A percentile compares a stretch with the other conserved stretches of the same genome.
phyloP scores from a whole-genome alignment of 2,797 vertebrate species.

The Nasua narica region DNA sequence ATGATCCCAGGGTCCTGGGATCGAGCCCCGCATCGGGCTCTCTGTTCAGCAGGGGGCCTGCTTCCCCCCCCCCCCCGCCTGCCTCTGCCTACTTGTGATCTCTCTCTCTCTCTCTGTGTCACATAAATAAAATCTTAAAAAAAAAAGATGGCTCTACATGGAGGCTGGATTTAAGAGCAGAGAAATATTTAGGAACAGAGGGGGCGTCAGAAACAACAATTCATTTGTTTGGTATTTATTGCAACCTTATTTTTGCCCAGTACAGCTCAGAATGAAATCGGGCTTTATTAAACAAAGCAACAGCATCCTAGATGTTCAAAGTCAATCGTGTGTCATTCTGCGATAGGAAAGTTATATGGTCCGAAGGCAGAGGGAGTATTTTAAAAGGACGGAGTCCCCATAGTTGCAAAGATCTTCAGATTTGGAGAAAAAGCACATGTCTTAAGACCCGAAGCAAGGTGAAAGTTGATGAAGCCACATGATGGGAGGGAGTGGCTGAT shows the following conservation, averaged over 20 bases:
- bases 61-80: too few species aligned
- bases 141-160: accelerated
- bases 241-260: neutral
- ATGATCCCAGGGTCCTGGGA: too few species aligned
- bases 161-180: neutral
- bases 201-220: neutral
- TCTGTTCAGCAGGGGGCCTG: too few species aligned
- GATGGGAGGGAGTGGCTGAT: neutral
- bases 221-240: neutral
- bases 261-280: neutral
- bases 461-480: neutral
- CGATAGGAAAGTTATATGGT: too few species aligned
- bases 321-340: neutral
- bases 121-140: too few species aligned
- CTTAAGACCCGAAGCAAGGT: neutral
- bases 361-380: neutral
- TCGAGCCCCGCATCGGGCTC: too few species aligned
- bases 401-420: neutral
- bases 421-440: neutral
- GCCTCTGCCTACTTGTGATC: too few species aligned
- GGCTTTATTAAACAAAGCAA: neutral
- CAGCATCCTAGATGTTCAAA: neutral
- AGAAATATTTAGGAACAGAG: neutral
- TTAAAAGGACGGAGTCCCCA: neutral
- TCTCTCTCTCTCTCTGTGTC: too few species aligned